These are phyloP conservation scores for Mastomys coucha DNA, from an alignment of 2,113 vertebrate species.

Conservation along the genomic window DNA sequence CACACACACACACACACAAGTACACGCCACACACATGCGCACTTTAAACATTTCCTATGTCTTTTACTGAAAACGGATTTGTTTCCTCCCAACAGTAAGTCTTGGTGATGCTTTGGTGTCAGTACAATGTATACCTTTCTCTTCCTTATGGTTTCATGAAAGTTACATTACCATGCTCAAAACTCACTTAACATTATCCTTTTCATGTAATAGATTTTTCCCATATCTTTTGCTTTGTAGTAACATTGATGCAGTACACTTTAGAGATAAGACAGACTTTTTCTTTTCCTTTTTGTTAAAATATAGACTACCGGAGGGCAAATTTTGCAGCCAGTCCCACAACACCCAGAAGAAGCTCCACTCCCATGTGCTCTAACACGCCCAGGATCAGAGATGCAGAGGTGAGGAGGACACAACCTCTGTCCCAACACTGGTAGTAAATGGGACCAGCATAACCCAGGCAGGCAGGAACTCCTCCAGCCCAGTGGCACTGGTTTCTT, in stretches of 20 bases:
- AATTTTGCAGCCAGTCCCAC: no score
- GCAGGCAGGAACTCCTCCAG: no score
- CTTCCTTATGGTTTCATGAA: not conserved
- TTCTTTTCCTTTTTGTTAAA: not conserved
- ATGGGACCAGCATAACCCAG: no score
- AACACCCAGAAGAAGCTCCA: no score
- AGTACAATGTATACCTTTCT: fast-evolving
- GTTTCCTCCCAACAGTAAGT: not conserved
- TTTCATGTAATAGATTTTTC: not conserved
- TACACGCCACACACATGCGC: not conserved
- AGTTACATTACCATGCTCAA: fast-evolving
- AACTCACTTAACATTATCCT: not conserved
- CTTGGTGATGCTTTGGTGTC: not conserved
- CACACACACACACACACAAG: not conserved
- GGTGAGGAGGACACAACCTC: no score
- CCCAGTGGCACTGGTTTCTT: no score
- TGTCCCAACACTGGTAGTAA: no score
- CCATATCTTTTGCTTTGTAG: not conserved
- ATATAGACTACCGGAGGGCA: not conserved
- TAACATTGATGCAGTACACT: not conserved
- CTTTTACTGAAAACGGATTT: slow-evolving; percentile 6
- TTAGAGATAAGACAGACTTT: slow-evolving; percentile 4
- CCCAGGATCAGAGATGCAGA: no score
- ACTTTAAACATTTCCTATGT: not conserved
- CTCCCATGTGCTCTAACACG: no score